Conservation (phyloP, 2,888 invertebrate species). For the Thymelicus sylvestris region DNA sequence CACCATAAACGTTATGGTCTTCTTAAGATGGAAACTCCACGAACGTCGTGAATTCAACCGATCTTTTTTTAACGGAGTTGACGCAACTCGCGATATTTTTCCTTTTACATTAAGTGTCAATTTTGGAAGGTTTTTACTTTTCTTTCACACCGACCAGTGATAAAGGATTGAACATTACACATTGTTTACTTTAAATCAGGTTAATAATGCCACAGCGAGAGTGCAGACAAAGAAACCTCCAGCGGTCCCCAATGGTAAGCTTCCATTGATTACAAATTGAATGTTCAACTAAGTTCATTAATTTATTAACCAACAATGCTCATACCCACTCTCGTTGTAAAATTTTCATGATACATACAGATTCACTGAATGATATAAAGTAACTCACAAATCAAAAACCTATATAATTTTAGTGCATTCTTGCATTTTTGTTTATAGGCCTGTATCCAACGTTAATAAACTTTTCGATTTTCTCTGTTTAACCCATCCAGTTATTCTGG, state of each 20-base stretch:
- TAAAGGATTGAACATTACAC: too few relatives aligned
- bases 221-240: constrained; percentile 99
- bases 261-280: constrained; percentile 11
- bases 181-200: constrained; percentile 87
- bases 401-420: constrained; percentile 17
- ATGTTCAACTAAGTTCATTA: constrained; percentile 20
- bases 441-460: constrained; percentile 62
- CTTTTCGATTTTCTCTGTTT: constrained; percentile 75
- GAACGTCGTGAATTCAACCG: too few relatives aligned
- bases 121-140: too few relatives aligned
- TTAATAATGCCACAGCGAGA: constrained; percentile 99
- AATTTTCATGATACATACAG: constrained; percentile 11
- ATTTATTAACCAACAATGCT: constrained; percentile 1
- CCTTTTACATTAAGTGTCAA: too few relatives aligned
- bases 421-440: constrained; percentile 10
- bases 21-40: too few relatives aligned
- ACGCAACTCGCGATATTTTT: too few relatives aligned
- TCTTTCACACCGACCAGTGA: too few relatives aligned
- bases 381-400: neutral
- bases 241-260: constrained; percentile 95
- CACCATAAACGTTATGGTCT: too few relatives aligned
- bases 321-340: constrained; percentile 12
- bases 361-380: constrained; percentile 15
- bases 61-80: too few relatives aligned
- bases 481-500: constrained; percentile 86